A percentile compares a stretch with the other conserved stretches of the same genome.
Conservation (phyloP, 2,797 vertebrate genomes). For the Adrianichthys oophorus region DNA sequence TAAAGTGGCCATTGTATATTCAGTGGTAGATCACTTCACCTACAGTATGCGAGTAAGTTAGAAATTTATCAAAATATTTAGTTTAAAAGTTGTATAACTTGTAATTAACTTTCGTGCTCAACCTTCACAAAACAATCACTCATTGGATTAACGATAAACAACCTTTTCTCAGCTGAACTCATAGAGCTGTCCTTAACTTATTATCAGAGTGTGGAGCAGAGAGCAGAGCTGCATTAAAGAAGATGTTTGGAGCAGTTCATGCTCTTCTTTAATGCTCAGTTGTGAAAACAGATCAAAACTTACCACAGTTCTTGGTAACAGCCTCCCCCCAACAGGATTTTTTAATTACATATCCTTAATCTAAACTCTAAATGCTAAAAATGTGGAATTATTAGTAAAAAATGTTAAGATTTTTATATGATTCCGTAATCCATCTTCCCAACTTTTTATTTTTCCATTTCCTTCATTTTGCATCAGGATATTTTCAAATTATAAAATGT, state of each 20-base stretch:
- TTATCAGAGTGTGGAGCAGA: not conserved
- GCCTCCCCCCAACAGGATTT: no score
- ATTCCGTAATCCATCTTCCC: conserved; percentile 18
- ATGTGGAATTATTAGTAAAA: no score
- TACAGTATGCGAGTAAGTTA: no score
- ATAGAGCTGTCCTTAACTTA: conserved; percentile 7
- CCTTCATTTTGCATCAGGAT: conserved; percentile 53
- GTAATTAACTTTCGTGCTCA: no score
- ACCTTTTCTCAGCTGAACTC: conserved; percentile 1
- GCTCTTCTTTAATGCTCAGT: conserved; percentile 36
- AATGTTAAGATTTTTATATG: no score
- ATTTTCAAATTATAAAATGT: conserved; percentile 48
- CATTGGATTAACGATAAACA: conserved; percentile 5
- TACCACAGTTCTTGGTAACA: conserved; percentile 3
- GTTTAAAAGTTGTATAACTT: no score
- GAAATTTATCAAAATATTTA: no score
- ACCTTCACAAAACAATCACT: not conserved
- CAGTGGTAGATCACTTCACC: no score
- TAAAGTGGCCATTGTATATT: no score
- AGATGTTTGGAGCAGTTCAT: conserved; percentile 20
- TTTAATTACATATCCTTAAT: no score
- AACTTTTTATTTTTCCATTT: conserved; percentile 31
- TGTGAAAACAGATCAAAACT: conserved; percentile 14
- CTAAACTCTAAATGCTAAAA: no score
- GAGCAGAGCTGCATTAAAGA: conserved; percentile 26